Evolutionary conservation across 2,888 invertebrate genomes (phyloP), one percentile per base, ranked within the genome.

Genomic region (Octodonta nipae): DNA sequence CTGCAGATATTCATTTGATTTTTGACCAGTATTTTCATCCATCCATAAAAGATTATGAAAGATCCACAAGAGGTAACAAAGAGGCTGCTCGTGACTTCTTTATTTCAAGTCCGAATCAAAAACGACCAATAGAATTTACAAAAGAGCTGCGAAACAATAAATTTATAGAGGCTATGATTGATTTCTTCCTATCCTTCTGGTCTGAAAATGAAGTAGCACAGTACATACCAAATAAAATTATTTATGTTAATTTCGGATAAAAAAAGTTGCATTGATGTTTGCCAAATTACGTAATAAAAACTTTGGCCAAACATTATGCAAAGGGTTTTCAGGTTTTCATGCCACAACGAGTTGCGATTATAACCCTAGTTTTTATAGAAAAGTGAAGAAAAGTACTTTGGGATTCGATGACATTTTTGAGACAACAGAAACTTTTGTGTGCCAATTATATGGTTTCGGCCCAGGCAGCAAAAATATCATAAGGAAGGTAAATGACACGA

Each of bases 51-150:
- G 32, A 37, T 32, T 37, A 35, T 22, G 32, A 37, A 26, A 33
- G 28, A 22, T 13, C 33, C 22, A 24, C 20, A 30, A 20, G 29
- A 14, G 25, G 26, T 28, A 30, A 30, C 25, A 16, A 30, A 10
- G 32, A 38, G 11, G 34, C 34, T 11, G 22, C 30, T n/a, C 34
- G 33, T n/a, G n/a, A n/a, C n/a, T n/a, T n/a, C n/a, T n/a, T n/a
- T n/a, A n/a, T n/a, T 11, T 33, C 35, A 24, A 32, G 38, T 27
- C 38, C 38, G 27, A 32, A 38, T 15, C 32, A 38, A 35, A 36
- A 32, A 13, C 13, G 33, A 17, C 32, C 33, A 26, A 13, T 16
- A 14, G 36, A 35, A 24, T 35, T 38, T 33, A 15, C 33, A 7
- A 35, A 32, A 29, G 35, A 38, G 30, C 29, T 32, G 25, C 29